phyloP scores from a whole-genome alignment of 2,797 vertebrate genomes.

The Lagodon rhomboides region DNA sequence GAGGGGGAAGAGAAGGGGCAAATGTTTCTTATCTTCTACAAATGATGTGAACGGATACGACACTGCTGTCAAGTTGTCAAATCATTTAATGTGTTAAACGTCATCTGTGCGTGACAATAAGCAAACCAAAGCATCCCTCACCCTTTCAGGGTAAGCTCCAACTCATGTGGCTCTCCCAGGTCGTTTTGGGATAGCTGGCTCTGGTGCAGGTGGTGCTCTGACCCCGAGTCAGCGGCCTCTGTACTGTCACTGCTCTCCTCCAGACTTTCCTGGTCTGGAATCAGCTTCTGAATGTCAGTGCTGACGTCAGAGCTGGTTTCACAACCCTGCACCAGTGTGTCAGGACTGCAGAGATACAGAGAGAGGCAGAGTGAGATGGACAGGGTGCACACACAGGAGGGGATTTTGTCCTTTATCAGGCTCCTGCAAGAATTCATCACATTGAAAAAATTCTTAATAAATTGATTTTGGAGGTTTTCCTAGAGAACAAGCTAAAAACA shows the following conservation, averaged over 20 bases:
- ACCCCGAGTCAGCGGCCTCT: slow-evolving; percentile 51
- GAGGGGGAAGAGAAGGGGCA: neutral
- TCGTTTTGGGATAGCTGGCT: slow-evolving; percentile 6
- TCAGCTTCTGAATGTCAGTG: slow-evolving; percentile 69
- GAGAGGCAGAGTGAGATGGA: neutral
- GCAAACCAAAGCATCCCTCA: slow-evolving; percentile 15
- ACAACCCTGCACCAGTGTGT: slow-evolving; percentile 43
- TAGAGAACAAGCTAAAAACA: neutral
- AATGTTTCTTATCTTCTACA: neutral
- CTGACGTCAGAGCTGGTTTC: slow-evolving; percentile 66
- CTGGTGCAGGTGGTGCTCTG: slow-evolving; percentile 23
- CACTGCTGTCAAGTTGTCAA: neutral
- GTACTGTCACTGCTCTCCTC: slow-evolving; percentile 22
- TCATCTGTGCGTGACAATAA: neutral
- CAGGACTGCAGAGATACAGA: slow-evolving; percentile 52
- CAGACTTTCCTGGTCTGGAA: slow-evolving; percentile 49
- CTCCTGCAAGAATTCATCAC: neutral
- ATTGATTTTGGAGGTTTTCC: neutral
- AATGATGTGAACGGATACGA: neutral
- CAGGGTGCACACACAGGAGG: neutral
- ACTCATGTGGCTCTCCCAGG: slow-evolving; percentile 11
- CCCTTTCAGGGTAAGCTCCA: slow-evolving; percentile 34
- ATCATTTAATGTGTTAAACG: neutral
- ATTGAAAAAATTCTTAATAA: neutral
- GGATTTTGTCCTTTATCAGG: neutral